Conservation (phyloP, 2,888 invertebrate genomes). For the Lasiommata megera region DNA sequence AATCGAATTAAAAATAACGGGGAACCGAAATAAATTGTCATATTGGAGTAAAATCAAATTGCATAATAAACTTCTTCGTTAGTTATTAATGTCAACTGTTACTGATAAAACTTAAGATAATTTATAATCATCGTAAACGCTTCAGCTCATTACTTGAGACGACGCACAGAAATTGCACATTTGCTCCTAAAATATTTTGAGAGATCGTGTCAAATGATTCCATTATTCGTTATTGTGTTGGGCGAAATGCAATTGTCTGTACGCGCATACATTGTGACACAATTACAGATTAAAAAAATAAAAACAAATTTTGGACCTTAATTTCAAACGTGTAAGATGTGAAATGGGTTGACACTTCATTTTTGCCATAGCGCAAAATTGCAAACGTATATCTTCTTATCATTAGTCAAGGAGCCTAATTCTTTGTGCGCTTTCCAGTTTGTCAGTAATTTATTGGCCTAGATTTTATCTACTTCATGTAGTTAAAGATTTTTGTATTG, state of each 20-base stretch:
- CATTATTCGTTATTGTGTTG: slow-evolving; percentile 57
- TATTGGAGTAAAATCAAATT: too few species aligned
- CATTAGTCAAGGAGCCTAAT: slow-evolving; percentile 66
- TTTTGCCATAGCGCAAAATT: slow-evolving; percentile 28
- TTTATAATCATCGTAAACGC: slow-evolving; percentile 32
- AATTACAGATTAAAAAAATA: slow-evolving; percentile 18
- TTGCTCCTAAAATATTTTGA: slow-evolving; percentile 61
- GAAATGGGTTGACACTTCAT: background rate
- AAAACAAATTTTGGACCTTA: slow-evolving; percentile 13
- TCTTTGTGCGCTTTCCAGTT: slow-evolving; percentile 39
- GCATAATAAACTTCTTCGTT: too few species aligned
- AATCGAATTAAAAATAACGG: too few species aligned
- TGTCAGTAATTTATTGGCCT: slow-evolving; percentile 48
- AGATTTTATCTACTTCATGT: slow-evolving; percentile 22
- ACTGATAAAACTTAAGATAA: too few species aligned
- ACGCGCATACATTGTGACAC: slow-evolving; percentile 29
- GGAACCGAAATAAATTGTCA: too few species aligned
- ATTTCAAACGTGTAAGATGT: background rate
- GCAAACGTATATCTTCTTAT: slow-evolving; percentile 49
- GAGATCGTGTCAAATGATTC: slow-evolving; percentile 70
- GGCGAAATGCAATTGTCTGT: slow-evolving; percentile 43
- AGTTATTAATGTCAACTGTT: too few species aligned
- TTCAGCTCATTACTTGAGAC: slow-evolving; percentile 34
- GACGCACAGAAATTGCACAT: slow-evolving; percentile 44
- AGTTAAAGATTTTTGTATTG: slow-evolving; percentile 15